These are phyloP conservation scores for Lacanobia wlatinum DNA, from an alignment of 2,888 invertebrate species.

Conservation along the genomic window DNA sequence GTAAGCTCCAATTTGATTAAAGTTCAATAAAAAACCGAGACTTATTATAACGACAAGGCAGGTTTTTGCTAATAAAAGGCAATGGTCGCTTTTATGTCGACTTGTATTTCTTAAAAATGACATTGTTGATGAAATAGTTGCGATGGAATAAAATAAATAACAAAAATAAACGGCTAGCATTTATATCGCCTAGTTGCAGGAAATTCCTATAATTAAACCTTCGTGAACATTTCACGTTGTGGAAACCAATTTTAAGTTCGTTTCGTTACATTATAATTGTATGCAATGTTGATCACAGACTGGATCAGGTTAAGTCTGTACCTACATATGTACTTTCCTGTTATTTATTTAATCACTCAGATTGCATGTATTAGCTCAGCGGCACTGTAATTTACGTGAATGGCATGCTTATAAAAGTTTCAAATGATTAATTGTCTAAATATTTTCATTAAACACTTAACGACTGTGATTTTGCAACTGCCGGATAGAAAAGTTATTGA, in stretches of 20 bases:
- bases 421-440: slow-evolving; percentile 42
- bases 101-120: slow-evolving; percentile 36
- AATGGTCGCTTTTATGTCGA: slow-evolving; percentile 18
- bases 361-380: slow-evolving; percentile 31
- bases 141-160: slow-evolving; percentile 14
- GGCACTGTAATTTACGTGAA: slow-evolving; percentile 55
- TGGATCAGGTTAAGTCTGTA: slow-evolving; percentile 9
- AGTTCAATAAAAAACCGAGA: slow-evolving; percentile 50
- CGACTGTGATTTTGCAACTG: slow-evolving; percentile 29
- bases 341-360: slow-evolving; percentile 48
- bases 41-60: slow-evolving; percentile 32
- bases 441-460: slow-evolving; percentile 28
- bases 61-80: slow-evolving; percentile 49
- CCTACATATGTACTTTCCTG: slow-evolving; percentile 15
- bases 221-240: slow-evolving; percentile 29
- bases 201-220: slow-evolving; percentile 38
- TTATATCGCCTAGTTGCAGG: slow-evolving; percentile 22
- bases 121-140: slow-evolving; percentile 24
- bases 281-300: slow-evolving; percentile 21
- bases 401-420: slow-evolving; percentile 32
- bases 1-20: slow-evolving; percentile 50
- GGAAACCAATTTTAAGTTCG: slow-evolving; percentile 28
- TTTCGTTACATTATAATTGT: slow-evolving; percentile 47
- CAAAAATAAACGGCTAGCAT: slow-evolving; percentile 21
- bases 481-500: slow-evolving; percentile 20